Evolutionary conservation across 1,140 invertebrate genomes (phyloP).

Genomic region (Philopotamus ludificatus): DNA sequence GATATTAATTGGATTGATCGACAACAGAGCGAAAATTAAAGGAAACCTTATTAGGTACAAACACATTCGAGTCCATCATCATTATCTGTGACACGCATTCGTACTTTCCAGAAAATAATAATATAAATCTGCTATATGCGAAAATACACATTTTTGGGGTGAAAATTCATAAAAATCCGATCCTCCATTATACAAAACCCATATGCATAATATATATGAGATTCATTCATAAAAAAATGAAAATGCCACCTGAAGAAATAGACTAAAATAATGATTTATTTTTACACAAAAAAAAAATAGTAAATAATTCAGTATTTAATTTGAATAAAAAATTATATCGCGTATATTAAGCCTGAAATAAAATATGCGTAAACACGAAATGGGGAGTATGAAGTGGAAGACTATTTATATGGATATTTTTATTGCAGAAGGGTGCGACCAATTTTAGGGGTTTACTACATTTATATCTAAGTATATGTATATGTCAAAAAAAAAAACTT

Average conservation of each 20-base stretch:
- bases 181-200: constrained; percentile 10
- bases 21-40: too few species aligned
- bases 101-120: constrained; percentile 22
- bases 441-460: constrained; percentile 19
- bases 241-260: constrained; percentile 37
- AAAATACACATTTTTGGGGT: not conserved
- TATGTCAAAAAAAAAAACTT: too few species aligned
- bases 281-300: too few species aligned
- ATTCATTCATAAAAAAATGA: constrained; percentile 30
- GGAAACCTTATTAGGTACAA: too few species aligned
- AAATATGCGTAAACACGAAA: constrained; percentile 25
- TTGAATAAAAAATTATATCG: not conserved
- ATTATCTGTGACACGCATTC: constrained; percentile 26
- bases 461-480: too few species aligned
- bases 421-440: constrained; percentile 20
- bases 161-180: constrained; percentile 2
- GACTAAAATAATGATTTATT: constrained; percentile 3
- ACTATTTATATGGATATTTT: constrained; percentile 23
- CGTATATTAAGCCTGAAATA: constrained; percentile 11
- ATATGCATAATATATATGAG: constrained; percentile 31
- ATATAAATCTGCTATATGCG: constrained; percentile 7
- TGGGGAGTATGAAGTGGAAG: constrained; percentile 13
- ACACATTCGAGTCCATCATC: constrained; percentile 25
- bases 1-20: too few species aligned
- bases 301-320: too few species aligned